Base-by-base conservation (phyloP, 2,888 invertebrate species). In the Sisyra nigra region DNA sequence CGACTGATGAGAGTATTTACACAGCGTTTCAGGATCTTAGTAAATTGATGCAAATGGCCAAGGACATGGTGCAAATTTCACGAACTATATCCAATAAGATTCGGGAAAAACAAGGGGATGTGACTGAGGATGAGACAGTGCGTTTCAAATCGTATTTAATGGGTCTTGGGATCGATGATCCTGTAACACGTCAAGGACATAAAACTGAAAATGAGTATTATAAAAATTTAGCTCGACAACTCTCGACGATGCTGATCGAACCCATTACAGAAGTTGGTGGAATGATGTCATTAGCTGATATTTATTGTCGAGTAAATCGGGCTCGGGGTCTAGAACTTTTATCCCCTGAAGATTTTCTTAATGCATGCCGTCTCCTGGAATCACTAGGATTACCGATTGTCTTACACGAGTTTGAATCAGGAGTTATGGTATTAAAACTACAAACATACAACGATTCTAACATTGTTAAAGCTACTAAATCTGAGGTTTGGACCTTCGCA, bases 161-260 rank as follows among this genome's bases (percentile, higher is more conserved):
- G 66, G 96, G 94, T 59, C 71, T 98, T 54, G 98, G 98, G 52
- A 93, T 98, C 50, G 91, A 92, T 56, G 96, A 98, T 67, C 97
- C 97, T 1, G 97, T 97, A 0, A 97, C 96, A 0, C 76, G 93
- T 56, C 89, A 89, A 55, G 76, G 85, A 9, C 91, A 81, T 57
- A 83, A 85, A 56, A 83, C 80, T 43, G 87, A 88, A 49, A 78
- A 79, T 10, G 80, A 82, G 48, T 97, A 92, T 61, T 88, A 84
- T 58, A 68, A 72, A 53, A 81, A 84, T 51, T 63, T 98, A 40
- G 88, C 93, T 0, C 79, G 76, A 54, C 86, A 98, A 66, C 73
- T 97, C 39, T 78, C 82, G 37, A 76, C 78, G 53, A 81, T 89
- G 58, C 67, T 97, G 52, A 69, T 80, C 46, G 77, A 78, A 54